These are phyloP conservation scores for Rhopalosiphum padi DNA, from an alignment of 1,140 invertebrate species.

Conservation along the genomic window DNA sequence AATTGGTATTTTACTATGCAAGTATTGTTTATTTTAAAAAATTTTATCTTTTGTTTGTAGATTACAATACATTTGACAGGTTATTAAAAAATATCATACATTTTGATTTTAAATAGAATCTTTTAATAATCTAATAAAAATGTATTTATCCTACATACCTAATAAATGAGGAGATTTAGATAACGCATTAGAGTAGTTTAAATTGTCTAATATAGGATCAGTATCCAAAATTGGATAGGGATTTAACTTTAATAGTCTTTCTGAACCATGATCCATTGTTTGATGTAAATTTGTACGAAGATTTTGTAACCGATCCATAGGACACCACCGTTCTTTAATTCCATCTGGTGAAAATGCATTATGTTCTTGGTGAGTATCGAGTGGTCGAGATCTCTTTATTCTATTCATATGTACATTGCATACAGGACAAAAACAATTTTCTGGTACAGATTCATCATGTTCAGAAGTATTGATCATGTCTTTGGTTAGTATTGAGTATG, in stretches of 20 bases:
- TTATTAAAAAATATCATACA: not conserved
- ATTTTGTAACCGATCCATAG: constrained; percentile 22
- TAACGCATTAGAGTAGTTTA: constrained; percentile 3
- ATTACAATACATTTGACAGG: not conserved
- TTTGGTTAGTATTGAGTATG: constrained; percentile 39
- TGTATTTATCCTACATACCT: not conserved
- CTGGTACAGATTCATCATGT: constrained; percentile 38
- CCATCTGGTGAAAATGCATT: constrained; percentile 34
- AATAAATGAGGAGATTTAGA: not conserved
- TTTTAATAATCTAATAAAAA: constrained; percentile 4
- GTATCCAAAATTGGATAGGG: constrained; percentile 33
- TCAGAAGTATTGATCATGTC: not conserved
- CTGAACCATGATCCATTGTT: constrained; percentile 5
- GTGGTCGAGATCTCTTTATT: constrained; percentile 43
- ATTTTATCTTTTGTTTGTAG: not conserved
- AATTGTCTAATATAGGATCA: constrained; percentile 34
- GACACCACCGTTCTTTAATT: constrained; percentile 14
- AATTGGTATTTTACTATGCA: not conserved
- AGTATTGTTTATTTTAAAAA: not conserved
- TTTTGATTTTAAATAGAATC: not conserved
- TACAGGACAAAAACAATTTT: constrained; percentile 39
- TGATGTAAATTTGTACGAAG: constrained; percentile 4
- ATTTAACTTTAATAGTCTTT: constrained; percentile 39
- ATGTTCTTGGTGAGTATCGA: constrained; percentile 47
- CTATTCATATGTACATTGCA: constrained; percentile 50